These are phyloP conservation scores for Montipora sp. DNA, from an alignment of 64 coral and sea anemone genomes.

Conservation along the genomic window DNA sequence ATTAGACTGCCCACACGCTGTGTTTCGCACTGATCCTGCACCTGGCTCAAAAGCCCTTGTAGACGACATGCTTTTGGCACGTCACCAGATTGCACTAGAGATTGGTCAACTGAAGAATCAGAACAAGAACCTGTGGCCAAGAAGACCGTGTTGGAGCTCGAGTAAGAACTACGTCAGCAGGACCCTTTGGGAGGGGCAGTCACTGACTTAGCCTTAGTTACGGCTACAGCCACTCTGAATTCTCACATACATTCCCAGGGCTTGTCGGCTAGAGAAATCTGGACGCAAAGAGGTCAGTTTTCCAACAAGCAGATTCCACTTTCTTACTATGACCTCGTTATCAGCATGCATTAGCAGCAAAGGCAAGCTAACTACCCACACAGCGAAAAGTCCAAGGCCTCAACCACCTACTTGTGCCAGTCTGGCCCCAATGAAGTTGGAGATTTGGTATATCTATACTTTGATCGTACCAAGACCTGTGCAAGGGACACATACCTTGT, in stretches of 20 bases:
- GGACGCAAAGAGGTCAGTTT: constrained; percentile 54
- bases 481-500: constrained; percentile 47
- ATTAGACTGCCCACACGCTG: too few relatives aligned
- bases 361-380: constrained; percentile 43
- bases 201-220: too few relatives aligned
- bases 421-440: constrained; percentile 19
- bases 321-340: constrained; percentile 41
- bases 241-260: neutral
- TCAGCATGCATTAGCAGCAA: constrained; percentile 42
- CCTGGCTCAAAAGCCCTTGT: too few relatives aligned
- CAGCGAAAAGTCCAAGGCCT: neutral
- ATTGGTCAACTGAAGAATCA: too few relatives aligned
- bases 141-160: too few relatives aligned
- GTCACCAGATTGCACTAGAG: too few relatives aligned
- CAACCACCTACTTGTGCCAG: constrained; percentile 23
- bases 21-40: too few relatives aligned
- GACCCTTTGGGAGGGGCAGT: too few relatives aligned
- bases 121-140: too few relatives aligned
- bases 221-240: too few relatives aligned
- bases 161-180: too few relatives aligned
- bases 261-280: constrained; percentile 52
- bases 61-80: too few relatives aligned
- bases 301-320: constrained; percentile 33
- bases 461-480: constrained; percentile 61
- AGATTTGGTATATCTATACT: constrained; percentile 69